Conservation (phyloP, 2,113 vertebrate species). For the Loxodonta africana region DNA sequence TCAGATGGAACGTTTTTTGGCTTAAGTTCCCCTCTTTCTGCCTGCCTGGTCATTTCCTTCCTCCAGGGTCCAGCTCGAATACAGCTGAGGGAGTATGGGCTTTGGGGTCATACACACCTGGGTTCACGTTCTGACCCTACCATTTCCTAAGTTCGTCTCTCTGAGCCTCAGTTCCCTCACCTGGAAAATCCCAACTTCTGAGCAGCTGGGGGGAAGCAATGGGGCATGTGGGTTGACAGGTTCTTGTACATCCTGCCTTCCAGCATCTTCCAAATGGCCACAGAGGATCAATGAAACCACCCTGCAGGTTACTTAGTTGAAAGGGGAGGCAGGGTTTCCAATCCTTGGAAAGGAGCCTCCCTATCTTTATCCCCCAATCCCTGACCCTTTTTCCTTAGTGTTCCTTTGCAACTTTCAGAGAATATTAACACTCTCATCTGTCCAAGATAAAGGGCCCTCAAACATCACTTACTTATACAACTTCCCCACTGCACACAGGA, state of each 20-base stretch:
- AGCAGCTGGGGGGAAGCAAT: not conserved
- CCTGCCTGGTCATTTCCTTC: not conserved
- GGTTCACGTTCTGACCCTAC: not conserved
- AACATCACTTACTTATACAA: not conserved
- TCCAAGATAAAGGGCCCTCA: not conserved
- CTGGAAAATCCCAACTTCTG: not conserved
- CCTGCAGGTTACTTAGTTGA: not conserved
- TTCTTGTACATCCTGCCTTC: accelerated
- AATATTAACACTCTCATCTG: not conserved
- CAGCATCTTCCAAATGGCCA: not conserved
- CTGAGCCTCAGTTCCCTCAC: not conserved
- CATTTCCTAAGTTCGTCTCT: not conserved
- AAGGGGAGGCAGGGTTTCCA: not conserved
- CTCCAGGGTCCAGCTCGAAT: not conserved
- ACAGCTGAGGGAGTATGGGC: accelerated
- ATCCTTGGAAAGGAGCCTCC: not conserved
- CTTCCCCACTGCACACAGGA: not conserved
- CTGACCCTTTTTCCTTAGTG: not conserved
- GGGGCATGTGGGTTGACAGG: not conserved
- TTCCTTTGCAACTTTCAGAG: not conserved
- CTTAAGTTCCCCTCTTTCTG: slow-evolving; percentile 21
- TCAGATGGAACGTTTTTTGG: slow-evolving; percentile 76
- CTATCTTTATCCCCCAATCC: not conserved
- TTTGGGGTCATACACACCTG: not conserved
- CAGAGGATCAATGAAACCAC: not conserved